phyloP scores from a whole-genome alignment of 2,113 vertebrate genomes.

The Lepus americanus region DNA sequence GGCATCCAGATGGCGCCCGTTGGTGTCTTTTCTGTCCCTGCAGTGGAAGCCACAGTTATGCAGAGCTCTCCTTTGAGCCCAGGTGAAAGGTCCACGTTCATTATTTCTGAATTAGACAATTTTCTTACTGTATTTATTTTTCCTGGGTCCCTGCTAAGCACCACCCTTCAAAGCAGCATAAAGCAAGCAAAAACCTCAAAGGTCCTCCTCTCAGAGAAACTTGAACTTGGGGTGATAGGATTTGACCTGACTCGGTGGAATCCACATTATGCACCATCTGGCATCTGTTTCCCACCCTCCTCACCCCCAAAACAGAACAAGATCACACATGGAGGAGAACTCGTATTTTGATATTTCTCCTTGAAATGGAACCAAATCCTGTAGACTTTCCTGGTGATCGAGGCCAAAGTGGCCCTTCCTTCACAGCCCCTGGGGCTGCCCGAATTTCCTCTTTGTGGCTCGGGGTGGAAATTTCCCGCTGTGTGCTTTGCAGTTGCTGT shows the following conservation, averaged over 20 bases:
- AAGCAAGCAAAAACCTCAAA: too few relatives aligned
- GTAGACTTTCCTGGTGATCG: conserved; percentile 54
- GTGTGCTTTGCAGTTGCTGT: conserved; percentile 45
- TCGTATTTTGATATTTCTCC: conserved; percentile 65
- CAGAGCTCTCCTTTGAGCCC: too few relatives aligned
- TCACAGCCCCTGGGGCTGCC: conserved; percentile 15
- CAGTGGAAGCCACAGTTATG: too few relatives aligned
- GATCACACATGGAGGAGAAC: conserved; percentile 42
- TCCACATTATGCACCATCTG: background rate
- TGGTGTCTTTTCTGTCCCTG: too few relatives aligned
- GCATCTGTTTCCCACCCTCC: rapidly evolving
- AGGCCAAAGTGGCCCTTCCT: background rate
- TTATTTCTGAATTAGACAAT: too few relatives aligned
- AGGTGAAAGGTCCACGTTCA: too few relatives aligned
- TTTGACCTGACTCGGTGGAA: background rate
- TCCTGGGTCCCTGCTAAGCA: too few relatives aligned
- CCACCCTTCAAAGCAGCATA: too few relatives aligned
- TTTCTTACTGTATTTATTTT: too few relatives aligned
- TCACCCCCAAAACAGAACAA: background rate
- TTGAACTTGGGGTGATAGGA: background rate
- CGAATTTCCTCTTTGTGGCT: conserved; percentile 66
- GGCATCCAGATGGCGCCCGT: too few relatives aligned
- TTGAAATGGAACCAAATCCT: conserved; percentile 66
- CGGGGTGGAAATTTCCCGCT: conserved; percentile 59
- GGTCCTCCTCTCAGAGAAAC: background rate